Evolutionary conservation across 2,797 vertebrate species (phyloP).

Genomic region (Hippopotamyrus pictus): DNA sequence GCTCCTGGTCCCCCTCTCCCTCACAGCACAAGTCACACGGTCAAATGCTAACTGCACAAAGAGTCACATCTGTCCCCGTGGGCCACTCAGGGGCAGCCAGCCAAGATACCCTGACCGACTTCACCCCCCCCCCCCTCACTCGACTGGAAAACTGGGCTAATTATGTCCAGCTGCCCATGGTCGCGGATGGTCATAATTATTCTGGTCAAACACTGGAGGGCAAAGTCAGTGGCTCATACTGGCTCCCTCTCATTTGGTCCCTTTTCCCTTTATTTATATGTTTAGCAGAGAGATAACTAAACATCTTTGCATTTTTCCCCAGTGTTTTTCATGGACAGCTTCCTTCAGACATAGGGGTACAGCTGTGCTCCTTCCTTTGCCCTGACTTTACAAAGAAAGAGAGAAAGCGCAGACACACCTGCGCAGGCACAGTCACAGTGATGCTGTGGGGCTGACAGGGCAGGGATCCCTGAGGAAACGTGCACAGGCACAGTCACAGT

Average conservation of each 20-base stretch:
- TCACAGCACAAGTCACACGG: neutral
- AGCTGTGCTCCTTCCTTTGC: neutral
- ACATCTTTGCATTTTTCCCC: neutral
- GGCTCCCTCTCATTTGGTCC: neutral
- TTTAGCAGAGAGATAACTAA: neutral
- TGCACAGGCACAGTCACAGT: neutral
- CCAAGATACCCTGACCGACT: neutral
- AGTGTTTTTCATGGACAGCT: neutral
- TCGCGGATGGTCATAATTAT: neutral
- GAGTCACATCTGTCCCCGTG: neutral
- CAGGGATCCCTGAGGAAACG: neutral
- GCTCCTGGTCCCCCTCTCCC: neutral
- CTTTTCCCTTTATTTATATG: neutral
- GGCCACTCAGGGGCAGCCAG: neutral
- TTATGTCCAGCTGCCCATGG: neutral
- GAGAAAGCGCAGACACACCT: neutral
- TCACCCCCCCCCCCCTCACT: neutral
- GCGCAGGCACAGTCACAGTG: neutral
- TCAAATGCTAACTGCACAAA: neutral
- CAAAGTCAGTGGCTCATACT: neutral
- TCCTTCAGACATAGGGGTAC: neutral
- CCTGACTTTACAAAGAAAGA: neutral
- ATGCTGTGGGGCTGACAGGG: neutral
- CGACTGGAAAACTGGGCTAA: neutral
- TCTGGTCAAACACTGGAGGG: neutral